Evolutionary conservation across 2,888 invertebrate genomes (phyloP).

Genomic region (Sabatieria punctata): DNA sequence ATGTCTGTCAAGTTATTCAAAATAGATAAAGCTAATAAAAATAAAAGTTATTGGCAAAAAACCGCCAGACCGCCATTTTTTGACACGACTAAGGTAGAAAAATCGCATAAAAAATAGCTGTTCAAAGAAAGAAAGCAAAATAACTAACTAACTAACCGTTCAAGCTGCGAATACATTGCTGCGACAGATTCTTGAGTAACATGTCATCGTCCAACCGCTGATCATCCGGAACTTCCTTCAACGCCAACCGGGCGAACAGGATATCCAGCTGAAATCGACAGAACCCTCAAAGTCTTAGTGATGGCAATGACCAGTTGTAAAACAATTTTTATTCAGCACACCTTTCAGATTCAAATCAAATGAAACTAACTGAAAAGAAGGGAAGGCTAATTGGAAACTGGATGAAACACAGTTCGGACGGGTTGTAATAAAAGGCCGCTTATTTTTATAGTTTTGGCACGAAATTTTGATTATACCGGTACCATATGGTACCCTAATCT

Average conservation of each 20-base stretch:
- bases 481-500: no score
- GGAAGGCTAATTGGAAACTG: no score
- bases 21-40: not conserved
- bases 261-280: conserved; percentile 52
- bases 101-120: not conserved
- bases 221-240: conserved; percentile 83
- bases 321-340: conserved; percentile 1
- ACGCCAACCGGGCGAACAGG: conserved; percentile 77
- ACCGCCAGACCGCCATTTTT: no score
- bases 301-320: conserved; percentile 1
- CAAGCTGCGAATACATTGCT: conserved; percentile 83
- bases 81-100: not conserved
- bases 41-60: no score
- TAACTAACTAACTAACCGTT: conserved; percentile 45
- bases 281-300: not conserved
- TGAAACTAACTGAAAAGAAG: no score
- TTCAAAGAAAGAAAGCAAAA: not conserved
- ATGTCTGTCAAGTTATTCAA: not conserved
- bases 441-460: no score
- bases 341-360: not conserved
- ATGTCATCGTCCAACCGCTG: conserved; percentile 74
- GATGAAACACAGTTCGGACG: no score
- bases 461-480: no score
- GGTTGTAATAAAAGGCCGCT: no score
- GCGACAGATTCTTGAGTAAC: conserved; percentile 80